A percentile compares a stretch with the other conserved stretches of the same genome.
These are phyloP conservation scores for Xiphorhynchus elegans DNA, from an alignment of 2,113 vertebrate genomes.

Conservation along the genomic window DNA sequence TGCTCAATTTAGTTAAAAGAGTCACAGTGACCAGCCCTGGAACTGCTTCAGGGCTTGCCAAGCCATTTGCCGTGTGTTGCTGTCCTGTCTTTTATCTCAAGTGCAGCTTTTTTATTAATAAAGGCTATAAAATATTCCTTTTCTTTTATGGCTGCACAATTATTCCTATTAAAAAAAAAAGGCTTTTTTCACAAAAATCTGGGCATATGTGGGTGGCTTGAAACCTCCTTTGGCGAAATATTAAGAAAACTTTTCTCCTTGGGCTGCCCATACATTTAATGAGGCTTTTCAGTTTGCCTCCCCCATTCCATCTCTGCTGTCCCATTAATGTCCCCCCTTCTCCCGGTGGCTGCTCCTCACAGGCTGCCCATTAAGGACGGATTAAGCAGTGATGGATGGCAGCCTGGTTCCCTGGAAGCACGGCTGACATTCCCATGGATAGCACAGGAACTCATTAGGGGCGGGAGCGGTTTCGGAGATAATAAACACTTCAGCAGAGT, in stretches of 20 bases:
- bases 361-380: neutral
- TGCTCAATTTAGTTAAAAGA: slow-evolving; percentile 15
- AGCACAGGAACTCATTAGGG: neutral
- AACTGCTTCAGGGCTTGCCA: slow-evolving; percentile 15
- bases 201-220: neutral
- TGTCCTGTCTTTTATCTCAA: neutral
- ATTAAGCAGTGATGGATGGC: slow-evolving; percentile 24
- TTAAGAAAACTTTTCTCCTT: slow-evolving; percentile 8
- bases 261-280: slow-evolving; percentile 19
- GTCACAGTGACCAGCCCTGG: neutral
- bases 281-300: neutral
- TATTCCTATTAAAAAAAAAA: neutral
- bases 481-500: neutral
- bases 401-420: neutral
- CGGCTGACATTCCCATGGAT: neutral
- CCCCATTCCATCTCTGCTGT: neutral
- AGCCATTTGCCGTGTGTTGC: slow-evolving; percentile 11
- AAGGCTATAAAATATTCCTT: neutral
- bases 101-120: slow-evolving; percentile 19
- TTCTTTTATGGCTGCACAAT: slow-evolving; percentile 19
- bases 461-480: neutral
- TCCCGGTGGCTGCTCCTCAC: neutral
- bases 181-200: neutral
- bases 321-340: neutral
- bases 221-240: neutral